Conservation (phyloP, 2,888 invertebrate species). For the Allacma fusca region DNA sequence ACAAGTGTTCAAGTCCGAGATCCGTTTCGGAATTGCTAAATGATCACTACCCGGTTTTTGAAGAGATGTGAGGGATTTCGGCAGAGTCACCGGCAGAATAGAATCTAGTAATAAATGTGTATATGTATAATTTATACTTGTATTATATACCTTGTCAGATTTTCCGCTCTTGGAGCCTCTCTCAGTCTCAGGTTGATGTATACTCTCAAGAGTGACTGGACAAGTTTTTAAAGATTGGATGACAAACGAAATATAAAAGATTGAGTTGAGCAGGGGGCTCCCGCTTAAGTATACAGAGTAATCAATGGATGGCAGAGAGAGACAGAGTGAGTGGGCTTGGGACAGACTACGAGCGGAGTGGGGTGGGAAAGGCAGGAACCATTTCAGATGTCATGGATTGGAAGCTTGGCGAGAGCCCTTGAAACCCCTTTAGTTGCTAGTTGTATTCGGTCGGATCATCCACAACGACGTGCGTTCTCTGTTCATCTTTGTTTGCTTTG, state of each 20-base stretch:
- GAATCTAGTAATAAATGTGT: too few relatives aligned
- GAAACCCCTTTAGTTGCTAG: constrained; percentile 33
- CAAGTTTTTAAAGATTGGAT: background rate
- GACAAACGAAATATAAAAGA: too few relatives aligned
- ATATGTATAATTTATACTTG: too few relatives aligned
- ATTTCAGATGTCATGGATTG: constrained; percentile 19
- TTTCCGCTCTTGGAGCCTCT: background rate
- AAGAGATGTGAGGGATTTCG: too few relatives aligned
- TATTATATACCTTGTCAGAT: too few relatives aligned
- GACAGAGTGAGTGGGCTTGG: background rate
- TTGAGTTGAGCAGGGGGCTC: too few relatives aligned
- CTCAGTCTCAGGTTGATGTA: background rate
- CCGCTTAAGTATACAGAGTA: background rate
- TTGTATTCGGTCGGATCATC: constrained; percentile 34
- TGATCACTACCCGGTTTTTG: background rate
- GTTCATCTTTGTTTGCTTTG: constrained; percentile 20
- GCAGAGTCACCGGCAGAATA: too few relatives aligned
- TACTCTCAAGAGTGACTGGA: constrained; percentile 11
- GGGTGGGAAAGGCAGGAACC: background rate
- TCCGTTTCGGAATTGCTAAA: background rate
- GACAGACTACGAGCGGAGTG: background rate
- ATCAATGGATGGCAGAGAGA: background rate
- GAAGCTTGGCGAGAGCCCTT: constrained; percentile 31
- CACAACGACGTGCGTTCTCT: constrained; percentile 18
- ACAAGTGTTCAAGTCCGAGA: background rate